Evolutionary conservation across 2,113 vertebrate genomes (phyloP).

Genomic region (Cavia porcellus): DNA sequence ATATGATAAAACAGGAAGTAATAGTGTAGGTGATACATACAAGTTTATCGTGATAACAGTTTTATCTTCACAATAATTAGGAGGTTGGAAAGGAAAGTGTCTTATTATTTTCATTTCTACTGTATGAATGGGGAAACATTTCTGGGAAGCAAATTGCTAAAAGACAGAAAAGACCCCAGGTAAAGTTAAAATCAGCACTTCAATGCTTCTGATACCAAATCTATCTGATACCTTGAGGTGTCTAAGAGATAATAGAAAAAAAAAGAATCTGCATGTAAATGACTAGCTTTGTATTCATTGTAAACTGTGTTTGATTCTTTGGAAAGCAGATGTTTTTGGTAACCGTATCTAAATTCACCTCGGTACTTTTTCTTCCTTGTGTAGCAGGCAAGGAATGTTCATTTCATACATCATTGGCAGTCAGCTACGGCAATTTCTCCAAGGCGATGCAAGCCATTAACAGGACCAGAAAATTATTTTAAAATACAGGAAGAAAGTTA

Average conservation of each 20-base stretch:
- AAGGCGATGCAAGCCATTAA: background rate
- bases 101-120: background rate
- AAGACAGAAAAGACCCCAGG: background rate
- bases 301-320: background rate
- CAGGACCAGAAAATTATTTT: background rate
- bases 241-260: background rate
- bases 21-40: background rate
- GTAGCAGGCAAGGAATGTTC: background rate
- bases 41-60: background rate
- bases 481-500: constrained; percentile 4
- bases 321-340: background rate
- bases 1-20: background rate
- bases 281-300: background rate
- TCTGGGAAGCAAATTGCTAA: background rate
- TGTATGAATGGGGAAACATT: background rate
- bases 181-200: background rate
- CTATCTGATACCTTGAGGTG: background rate
- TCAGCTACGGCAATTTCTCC: background rate
- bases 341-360: background rate
- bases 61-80: background rate
- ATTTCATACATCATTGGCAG: constrained; percentile 10
- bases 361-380: background rate
- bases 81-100: background rate
- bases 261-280: background rate
- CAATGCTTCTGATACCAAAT: background rate